phyloP scores from a whole-genome alignment of 2,113 vertebrate species.

The Gymnorhina tibicen region DNA sequence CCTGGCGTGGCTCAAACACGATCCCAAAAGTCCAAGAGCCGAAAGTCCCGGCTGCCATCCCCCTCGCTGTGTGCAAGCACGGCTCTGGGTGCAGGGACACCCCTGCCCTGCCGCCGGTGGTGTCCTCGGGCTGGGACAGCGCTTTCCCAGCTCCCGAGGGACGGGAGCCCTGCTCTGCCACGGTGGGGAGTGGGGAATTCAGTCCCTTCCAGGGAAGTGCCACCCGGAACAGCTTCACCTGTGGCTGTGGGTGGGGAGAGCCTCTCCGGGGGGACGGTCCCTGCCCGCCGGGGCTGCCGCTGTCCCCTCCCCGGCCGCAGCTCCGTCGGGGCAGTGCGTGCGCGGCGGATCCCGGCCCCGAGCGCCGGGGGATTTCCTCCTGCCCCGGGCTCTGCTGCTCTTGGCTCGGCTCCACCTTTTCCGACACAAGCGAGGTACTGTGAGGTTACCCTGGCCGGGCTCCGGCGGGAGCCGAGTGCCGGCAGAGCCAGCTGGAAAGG shows the following conservation, averaged over 20 bases:
- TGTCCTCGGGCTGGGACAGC: background rate
- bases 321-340: constrained; percentile 42
- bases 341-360: background rate
- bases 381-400: constrained; percentile 35
- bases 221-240: background rate
- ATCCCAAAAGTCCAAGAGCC: background rate
- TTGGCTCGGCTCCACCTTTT: constrained; percentile 30
- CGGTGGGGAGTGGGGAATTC: accelerated
- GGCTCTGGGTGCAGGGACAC: background rate
- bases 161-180: background rate
- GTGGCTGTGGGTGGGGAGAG: background rate
- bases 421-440: constrained; percentile 51
- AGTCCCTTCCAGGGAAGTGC: background rate
- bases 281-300: background rate
- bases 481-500: background rate
- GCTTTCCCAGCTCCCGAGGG: background rate
- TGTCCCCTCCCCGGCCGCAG: background rate
- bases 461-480: background rate
- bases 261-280: accelerated
- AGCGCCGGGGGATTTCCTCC: constrained; percentile 53
- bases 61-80: background rate
- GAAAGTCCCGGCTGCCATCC: background rate
- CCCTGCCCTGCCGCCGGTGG: accelerated
- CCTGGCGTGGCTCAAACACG: background rate
- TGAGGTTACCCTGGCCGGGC: constrained; percentile 47